phyloP scores from a whole-genome alignment of 2,888 invertebrate genomes.

The Temnothorax unifasciatus region DNA sequence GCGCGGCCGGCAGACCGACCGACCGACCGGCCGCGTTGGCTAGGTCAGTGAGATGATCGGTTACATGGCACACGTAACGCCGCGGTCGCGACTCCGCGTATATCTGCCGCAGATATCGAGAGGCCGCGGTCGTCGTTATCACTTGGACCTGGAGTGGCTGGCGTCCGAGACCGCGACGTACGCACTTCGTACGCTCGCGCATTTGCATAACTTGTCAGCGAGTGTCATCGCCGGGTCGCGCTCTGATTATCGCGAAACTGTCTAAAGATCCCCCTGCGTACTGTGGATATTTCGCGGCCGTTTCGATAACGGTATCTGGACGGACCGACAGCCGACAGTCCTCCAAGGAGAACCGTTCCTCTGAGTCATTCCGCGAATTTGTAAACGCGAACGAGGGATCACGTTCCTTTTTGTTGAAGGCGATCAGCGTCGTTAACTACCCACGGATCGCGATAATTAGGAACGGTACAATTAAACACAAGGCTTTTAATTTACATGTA shows the following conservation, averaged over 20 bases:
- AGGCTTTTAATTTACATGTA: not conserved
- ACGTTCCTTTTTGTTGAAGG: not conserved
- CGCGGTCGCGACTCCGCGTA: not conserved
- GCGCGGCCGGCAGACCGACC: slow-evolving; percentile 68
- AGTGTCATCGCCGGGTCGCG: not conserved
- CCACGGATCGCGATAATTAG: not conserved
- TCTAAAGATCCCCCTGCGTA: not conserved
- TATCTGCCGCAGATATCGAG: not conserved
- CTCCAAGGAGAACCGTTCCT: not conserved
- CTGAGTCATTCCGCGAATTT: not conserved
- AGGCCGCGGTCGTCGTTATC: not conserved
- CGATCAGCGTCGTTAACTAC: not conserved
- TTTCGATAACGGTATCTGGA: slow-evolving; percentile 15
- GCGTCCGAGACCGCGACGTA: too few species aligned
- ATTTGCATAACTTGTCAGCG: not conserved
- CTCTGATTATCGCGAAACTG: not conserved
- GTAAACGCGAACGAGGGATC: not conserved
- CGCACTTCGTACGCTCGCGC: not conserved
- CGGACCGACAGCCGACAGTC: not conserved
- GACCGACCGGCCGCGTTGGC: slow-evolving; percentile 65
- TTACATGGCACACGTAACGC: not conserved
- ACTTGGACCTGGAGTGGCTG: too few species aligned
- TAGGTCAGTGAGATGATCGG: slow-evolving; percentile 37
- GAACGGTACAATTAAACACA: not conserved
- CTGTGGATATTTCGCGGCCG: too few species aligned